A percentile compares a stretch with the other conserved stretches of the same genome.
Conservation (phyloP, 2,113 vertebrate genomes). For the Garra rufa region DNA sequence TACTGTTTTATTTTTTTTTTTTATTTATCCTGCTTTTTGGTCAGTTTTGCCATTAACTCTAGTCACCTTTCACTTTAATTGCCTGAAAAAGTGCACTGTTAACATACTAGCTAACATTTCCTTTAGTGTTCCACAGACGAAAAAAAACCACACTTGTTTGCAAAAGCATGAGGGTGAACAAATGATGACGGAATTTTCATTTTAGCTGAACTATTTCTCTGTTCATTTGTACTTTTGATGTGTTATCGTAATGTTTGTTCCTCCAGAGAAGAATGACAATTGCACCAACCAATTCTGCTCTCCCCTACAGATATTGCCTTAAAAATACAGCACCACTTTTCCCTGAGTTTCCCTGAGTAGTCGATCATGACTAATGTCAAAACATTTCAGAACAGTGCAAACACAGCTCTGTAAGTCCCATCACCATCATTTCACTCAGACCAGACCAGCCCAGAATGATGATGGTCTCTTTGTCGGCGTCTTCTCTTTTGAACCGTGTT, state of each 20-base stretch:
- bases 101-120: neutral
- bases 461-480: slow-evolving; percentile 51
- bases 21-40: too few species aligned
- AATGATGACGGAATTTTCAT: neutral
- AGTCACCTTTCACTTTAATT: neutral
- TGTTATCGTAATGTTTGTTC: neutral
- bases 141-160: neutral
- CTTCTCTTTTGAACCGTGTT: slow-evolving; percentile 52
- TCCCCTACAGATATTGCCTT: slow-evolving; percentile 61
- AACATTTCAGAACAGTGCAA: slow-evolving; percentile 30
- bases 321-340: slow-evolving; percentile 8
- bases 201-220: neutral
- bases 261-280: neutral
- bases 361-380: slow-evolving; percentile 43
- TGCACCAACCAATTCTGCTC: neutral
- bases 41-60: neutral
- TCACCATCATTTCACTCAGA: slow-evolving; percentile 19
- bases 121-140: neutral
- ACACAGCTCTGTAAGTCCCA: slow-evolving; percentile 23
- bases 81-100: neutral
- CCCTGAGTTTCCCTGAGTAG: neutral
- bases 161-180: neutral
- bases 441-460: slow-evolving; percentile 20
- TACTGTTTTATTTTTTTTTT: too few species aligned
- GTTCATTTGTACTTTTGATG: neutral